Percentiles rank a stretch among this genome's conserved stretches.
Evolutionary conservation across 2,888 invertebrate genomes (phyloP).

Genomic region (Ennomos fuscantarius): DNA sequence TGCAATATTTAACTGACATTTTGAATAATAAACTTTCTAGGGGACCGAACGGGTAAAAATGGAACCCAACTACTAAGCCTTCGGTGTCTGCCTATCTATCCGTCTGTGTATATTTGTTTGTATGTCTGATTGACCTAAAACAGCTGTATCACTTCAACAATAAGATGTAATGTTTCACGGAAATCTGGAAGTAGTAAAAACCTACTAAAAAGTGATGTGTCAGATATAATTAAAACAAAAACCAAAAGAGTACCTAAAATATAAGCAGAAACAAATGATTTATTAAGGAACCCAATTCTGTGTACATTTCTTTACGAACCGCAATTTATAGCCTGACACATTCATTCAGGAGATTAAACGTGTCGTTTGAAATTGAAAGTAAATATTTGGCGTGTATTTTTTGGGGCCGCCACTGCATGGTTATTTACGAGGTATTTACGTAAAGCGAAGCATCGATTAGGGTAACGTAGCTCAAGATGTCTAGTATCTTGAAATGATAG

Average conservation of each 20-base stretch:
- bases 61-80: too few species aligned
- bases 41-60: too few species aligned
- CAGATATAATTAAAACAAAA: too few species aligned
- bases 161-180: too few species aligned
- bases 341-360: slow-evolving; percentile 56
- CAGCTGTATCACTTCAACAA: too few species aligned
- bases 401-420: slow-evolving; percentile 44
- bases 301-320: slow-evolving; percentile 18
- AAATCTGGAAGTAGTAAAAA: background rate
- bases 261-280: slow-evolving; percentile 18
- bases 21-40: too few species aligned
- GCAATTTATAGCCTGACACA: slow-evolving; percentile 30
- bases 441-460: slow-evolving; percentile 49
- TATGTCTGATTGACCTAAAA: too few species aligned
- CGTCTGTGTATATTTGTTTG: too few species aligned
- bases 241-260: slow-evolving; percentile 1
- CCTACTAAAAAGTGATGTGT: too few species aligned
- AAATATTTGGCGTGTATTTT: slow-evolving; percentile 55
- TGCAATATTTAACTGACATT: too few species aligned
- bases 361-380: slow-evolving; percentile 59
- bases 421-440: slow-evolving; percentile 48
- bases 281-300: slow-evolving; percentile 12
- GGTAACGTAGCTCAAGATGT: slow-evolving; percentile 10
- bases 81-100: too few species aligned
- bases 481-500: slow-evolving; percentile 8